Conservation (phyloP, 1,140 invertebrate species). For the Ooceraea biroi region DNA sequence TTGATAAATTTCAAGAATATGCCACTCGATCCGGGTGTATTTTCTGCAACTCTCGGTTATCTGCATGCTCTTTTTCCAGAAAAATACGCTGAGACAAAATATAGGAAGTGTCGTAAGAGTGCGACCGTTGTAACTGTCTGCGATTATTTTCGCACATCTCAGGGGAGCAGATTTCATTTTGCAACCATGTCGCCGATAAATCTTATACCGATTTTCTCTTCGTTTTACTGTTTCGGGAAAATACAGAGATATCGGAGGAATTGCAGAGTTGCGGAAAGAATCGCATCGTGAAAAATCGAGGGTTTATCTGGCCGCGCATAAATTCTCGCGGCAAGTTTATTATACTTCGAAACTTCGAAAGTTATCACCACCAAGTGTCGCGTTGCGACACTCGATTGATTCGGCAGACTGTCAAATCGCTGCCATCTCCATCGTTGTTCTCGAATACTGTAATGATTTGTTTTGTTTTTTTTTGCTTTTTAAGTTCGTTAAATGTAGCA, state of each 20-base stretch:
- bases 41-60: slow-evolving; percentile 8
- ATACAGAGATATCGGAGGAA: slow-evolving; percentile 3
- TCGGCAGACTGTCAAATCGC: neutral
- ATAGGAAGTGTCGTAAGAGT: slow-evolving; percentile 14
- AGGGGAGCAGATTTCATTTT: neutral
- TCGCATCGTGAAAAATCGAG: slow-evolving; percentile 17
- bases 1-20: neutral
- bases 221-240: neutral
- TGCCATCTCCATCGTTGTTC: neutral
- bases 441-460: no score
- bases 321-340: slow-evolving; percentile 9
- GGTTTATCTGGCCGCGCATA: neutral
- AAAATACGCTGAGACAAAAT: neutral
- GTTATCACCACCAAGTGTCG: neutral
- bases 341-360: neutral
- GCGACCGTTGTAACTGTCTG: neutral
- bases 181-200: neutral
- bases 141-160: neutral
- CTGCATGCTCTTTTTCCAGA: neutral
- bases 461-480: no score
- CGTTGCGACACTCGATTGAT: slow-evolving; percentile 28
- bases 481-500: no score
- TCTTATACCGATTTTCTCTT: neutral
- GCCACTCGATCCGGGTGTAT: neutral
- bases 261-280: neutral